These are phyloP conservation scores for Bacillus rossius DNA, from an alignment of 1,140 invertebrate genomes.

Conservation along the genomic window DNA sequence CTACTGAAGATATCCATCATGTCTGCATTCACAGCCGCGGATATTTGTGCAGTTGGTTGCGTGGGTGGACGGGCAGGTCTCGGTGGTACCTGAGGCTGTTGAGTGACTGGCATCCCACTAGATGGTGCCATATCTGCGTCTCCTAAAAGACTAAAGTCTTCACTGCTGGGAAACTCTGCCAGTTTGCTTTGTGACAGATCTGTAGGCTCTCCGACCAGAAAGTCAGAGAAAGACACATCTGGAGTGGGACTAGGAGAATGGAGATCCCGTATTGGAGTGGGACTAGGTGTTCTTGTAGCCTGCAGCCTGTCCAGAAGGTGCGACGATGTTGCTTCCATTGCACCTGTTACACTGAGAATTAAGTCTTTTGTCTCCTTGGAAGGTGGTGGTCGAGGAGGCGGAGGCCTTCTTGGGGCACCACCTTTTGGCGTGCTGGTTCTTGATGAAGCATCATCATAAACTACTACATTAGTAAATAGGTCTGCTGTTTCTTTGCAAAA, in stretches of 20 bases:
- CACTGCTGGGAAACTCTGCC: not conserved
- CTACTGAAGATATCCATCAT: slow-evolving; percentile 17
- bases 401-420: slow-evolving; percentile 35
- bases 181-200: slow-evolving; percentile 22
- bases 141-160: slow-evolving; percentile 4
- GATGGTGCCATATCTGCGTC: too few relatives aligned
- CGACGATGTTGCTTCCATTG: slow-evolving; percentile 82
- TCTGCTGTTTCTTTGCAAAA: slow-evolving; percentile 16
- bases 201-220: slow-evolving; percentile 48
- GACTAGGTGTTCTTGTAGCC: slow-evolving; percentile 73
- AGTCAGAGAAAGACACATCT: slow-evolving; percentile 60
- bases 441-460: too few relatives aligned
- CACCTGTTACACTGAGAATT: slow-evolving; percentile 77
- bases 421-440: not conserved
- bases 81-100: too few relatives aligned
- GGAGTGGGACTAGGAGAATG: slow-evolving; percentile 81
- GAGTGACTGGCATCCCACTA: too few relatives aligned
- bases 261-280: slow-evolving; percentile 68
- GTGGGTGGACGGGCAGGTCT: not conserved
- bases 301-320: slow-evolving; percentile 75
- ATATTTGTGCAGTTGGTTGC: not conserved
- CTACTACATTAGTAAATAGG: slow-evolving; percentile 3
- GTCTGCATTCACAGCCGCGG: slow-evolving; percentile 7
- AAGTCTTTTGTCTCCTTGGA: slow-evolving; percentile 76
- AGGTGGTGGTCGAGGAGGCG: slow-evolving; percentile 50